These are phyloP conservation scores for Sprattus sprattus DNA, from an alignment of 2,113 vertebrate genomes.

Conservation along the genomic window DNA sequence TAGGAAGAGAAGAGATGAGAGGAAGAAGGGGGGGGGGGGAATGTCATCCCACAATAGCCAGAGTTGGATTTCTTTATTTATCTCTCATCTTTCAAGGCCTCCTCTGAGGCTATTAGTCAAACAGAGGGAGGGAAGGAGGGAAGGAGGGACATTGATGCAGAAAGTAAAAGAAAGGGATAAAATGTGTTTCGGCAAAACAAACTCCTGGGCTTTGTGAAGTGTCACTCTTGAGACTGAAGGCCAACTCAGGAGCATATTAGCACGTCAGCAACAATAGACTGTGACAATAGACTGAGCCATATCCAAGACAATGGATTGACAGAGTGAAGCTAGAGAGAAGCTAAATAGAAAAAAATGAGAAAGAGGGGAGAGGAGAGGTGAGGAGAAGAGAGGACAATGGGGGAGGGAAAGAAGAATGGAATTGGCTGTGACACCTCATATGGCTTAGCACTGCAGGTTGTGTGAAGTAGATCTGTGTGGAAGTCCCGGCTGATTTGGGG, in stretches of 20 bases:
- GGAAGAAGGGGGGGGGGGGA: background rate
- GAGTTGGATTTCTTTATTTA: background rate
- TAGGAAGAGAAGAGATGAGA: background rate
- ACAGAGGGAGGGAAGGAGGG: background rate
- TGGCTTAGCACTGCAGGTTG: conserved; percentile 36
- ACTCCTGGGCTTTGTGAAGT: background rate
- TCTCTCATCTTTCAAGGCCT: background rate
- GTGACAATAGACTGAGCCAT: background rate
- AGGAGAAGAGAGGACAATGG: background rate
- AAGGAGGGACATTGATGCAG: background rate
- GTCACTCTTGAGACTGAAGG: background rate
- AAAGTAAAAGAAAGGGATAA: background rate
- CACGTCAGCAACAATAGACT: background rate
- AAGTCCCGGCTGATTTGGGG: background rate
- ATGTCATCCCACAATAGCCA: background rate
- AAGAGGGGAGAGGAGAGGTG: background rate
- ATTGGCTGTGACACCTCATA: conserved; percentile 19
- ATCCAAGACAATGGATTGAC: background rate
- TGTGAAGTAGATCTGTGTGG: conserved; percentile 19
- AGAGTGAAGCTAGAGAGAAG: background rate
- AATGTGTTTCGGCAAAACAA: background rate
- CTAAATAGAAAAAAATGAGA: background rate
- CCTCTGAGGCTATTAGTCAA: conserved; percentile 10
- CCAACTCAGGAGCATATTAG: background rate
- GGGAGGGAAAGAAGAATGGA: background rate